Conservation (phyloP, 2,888 invertebrate genomes). For the Oscheius sp. region DNA sequence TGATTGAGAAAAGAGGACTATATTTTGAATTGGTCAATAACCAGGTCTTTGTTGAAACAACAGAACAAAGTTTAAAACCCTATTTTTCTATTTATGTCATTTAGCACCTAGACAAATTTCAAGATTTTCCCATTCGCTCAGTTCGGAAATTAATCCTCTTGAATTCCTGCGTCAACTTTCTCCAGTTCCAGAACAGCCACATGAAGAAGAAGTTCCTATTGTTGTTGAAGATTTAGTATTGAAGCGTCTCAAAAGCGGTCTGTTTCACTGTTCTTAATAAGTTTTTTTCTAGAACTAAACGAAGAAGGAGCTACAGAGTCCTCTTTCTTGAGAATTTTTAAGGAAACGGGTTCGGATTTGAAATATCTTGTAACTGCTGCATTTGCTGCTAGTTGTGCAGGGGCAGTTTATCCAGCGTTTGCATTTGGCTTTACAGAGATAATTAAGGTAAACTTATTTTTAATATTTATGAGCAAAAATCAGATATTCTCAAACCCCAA, state of each 20-base stretch:
- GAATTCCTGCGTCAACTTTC: not conserved
- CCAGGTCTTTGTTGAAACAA: constrained; percentile 11
- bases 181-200: not conserved
- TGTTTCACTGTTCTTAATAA: not conserved
- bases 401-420: constrained; percentile 72
- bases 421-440: constrained; percentile 70
- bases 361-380: constrained; percentile 69
- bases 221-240: not conserved
- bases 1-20: not conserved
- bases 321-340: constrained; percentile 65
- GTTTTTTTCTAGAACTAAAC: constrained; percentile 22
- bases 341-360: constrained; percentile 71
- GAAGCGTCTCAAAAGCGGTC: constrained; percentile 20
- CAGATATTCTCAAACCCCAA: constrained; percentile 10
- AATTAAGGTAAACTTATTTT: constrained; percentile 2
- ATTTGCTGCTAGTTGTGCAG: constrained; percentile 70
- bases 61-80: too few relatives aligned
- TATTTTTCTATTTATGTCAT: too few relatives aligned
- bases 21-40: constrained; percentile 16
- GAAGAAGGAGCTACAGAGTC: constrained; percentile 39
- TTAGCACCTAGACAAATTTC: too few relatives aligned
- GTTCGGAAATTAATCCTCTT: constrained; percentile 10
- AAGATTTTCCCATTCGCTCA: too few relatives aligned
- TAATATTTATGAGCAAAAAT: not conserved
- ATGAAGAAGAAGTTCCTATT: not conserved